Conservation (phyloP, 2,113 vertebrate species). For the Callipepla californica region DNA sequence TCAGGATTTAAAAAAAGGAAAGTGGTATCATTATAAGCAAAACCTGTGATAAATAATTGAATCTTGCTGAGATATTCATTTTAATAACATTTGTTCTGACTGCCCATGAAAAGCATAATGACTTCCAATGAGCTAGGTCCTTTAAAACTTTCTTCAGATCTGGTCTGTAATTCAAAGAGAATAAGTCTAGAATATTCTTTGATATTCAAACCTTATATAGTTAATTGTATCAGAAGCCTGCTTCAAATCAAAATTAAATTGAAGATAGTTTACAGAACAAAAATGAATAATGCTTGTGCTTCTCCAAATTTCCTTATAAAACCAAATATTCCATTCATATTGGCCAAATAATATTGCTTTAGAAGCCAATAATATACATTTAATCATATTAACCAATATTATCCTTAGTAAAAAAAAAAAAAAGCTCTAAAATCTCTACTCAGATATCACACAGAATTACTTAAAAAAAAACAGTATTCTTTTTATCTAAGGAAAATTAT, state of each 20-base stretch:
- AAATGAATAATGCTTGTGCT: background rate
- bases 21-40: conserved; percentile 64
- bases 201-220: conserved; percentile 28
- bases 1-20: conserved; percentile 48
- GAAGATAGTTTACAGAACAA: background rate
- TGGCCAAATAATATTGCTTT: background rate
- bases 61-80: conserved; percentile 65
- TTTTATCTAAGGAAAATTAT: background rate
- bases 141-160: conserved; percentile 55
- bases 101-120: conserved; percentile 57
- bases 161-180: conserved; percentile 42
- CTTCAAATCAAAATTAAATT: conserved; percentile 29
- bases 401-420: background rate
- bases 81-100: conserved; percentile 66
- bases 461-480: background rate
- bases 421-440: background rate
- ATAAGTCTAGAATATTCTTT: conserved; percentile 53
- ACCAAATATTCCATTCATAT: background rate
- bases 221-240: conserved; percentile 26
- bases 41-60: conserved; percentile 71
- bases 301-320: background rate
- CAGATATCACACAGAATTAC: background rate
- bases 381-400: background rate
- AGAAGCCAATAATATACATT: background rate
- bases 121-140: conserved; percentile 32